A percentile compares a stretch with the other conserved stretches of the same genome.
Evolutionary conservation across 2,797 vertebrate species (phyloP).

Genomic region (Limosa lapponica): DNA sequence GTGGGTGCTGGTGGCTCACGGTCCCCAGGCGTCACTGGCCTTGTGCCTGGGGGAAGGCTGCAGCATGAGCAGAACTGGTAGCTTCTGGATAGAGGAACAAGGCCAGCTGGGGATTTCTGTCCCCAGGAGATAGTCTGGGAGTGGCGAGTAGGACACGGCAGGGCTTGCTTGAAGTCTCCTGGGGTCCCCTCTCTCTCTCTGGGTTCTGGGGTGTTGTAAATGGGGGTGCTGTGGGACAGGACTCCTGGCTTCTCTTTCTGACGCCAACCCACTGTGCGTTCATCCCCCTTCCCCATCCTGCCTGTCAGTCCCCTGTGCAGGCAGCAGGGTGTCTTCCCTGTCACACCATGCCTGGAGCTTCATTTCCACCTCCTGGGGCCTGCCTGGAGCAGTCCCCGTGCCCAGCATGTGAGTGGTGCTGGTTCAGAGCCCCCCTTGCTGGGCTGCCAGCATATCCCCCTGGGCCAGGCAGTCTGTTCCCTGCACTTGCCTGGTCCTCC

Average conservation of each 20-base stretch:
- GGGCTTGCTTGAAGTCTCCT: not conserved
- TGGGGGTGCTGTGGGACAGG: not conserved
- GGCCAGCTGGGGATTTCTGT: not conserved
- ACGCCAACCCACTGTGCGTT: not conserved
- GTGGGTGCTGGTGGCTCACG: accelerated
- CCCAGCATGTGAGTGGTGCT: not conserved
- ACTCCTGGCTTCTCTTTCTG: not conserved
- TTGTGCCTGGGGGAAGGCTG: not conserved
- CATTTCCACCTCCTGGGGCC: not conserved
- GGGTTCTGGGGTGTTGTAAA: not conserved
- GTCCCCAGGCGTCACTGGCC: not conserved
- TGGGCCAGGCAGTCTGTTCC: not conserved
- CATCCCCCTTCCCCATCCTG: not conserved
- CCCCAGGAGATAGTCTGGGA: not conserved
- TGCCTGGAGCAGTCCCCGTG: not conserved
- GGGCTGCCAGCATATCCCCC: not conserved
- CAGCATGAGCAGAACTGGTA: not conserved
- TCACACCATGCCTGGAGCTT: not conserved
- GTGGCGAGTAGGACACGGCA: not conserved
- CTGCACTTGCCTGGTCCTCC: not conserved
- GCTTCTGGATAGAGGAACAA: not conserved
- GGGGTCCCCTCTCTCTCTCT: not conserved
- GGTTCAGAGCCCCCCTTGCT: not conserved
- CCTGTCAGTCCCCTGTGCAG: not conserved
- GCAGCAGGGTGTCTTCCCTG: not conserved